phyloP scores from a whole-genome alignment of 2,113 vertebrate species.

The Corvus cornix region DNA sequence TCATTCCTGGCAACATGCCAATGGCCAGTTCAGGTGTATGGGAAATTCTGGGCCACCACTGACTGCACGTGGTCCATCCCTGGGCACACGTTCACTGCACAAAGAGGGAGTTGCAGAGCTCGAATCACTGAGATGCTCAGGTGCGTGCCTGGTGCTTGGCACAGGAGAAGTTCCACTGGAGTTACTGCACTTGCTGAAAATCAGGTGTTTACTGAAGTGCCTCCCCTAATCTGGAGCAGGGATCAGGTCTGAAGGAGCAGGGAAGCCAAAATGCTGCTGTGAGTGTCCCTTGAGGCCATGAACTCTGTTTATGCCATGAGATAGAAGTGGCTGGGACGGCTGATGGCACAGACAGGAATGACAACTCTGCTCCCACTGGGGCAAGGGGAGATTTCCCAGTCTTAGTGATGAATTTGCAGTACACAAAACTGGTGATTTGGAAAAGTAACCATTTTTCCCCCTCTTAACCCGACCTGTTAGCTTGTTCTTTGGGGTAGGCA shows the following conservation, averaged over 20 bases:
- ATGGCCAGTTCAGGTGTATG: background rate
- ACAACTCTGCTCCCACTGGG: background rate
- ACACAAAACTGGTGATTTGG: background rate
- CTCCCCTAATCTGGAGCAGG: background rate
- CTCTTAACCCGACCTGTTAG: background rate
- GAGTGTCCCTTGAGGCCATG: background rate
- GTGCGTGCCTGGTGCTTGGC: background rate
- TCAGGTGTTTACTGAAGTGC: background rate
- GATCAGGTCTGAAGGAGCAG: background rate
- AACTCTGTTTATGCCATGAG: background rate
- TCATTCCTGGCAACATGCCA: background rate
- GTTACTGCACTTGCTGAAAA: background rate
- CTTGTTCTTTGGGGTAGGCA: background rate
- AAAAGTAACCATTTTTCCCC: background rate
- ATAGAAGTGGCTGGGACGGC: background rate
- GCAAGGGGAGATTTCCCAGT: background rate
- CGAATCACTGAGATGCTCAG: background rate
- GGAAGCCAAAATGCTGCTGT: background rate
- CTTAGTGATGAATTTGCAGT: background rate
- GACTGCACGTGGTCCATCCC: background rate
- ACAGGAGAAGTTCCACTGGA: background rate
- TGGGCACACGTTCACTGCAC: background rate
- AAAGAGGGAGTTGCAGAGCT: background rate
- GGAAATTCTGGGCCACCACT: background rate
- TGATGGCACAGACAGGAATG: background rate